Conservation (phyloP, 2,888 invertebrate genomes). For the Latheticus oryzae region DNA sequence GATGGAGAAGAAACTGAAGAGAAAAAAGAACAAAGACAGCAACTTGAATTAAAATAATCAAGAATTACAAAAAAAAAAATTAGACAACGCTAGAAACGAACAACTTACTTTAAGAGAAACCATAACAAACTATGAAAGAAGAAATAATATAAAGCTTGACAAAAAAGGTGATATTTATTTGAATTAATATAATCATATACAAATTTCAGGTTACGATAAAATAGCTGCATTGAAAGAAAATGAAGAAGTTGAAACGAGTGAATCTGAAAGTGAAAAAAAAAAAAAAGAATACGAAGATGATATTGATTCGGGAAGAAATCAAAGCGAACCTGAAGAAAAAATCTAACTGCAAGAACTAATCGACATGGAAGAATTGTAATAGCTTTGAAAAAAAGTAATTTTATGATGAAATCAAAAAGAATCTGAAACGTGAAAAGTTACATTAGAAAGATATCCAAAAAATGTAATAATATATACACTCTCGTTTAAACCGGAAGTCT, state of each 20-base stretch:
- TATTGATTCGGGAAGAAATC: conserved; percentile 74
- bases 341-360: conserved; percentile 74
- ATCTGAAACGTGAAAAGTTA: no score
- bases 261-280: conserved; percentile 74
- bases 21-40: conserved; percentile 69
- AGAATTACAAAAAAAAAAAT: conserved; percentile 73
- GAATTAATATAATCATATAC: no score
- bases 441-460: no score
- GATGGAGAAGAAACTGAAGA: conserved; percentile 76
- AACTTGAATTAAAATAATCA: conserved; percentile 78
- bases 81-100: conserved; percentile 80
- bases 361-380: conserved; percentile 82
- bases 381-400: conserved; percentile 89
- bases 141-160: conserved; percentile 83
- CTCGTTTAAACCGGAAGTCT: no score
- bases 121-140: conserved; percentile 86
- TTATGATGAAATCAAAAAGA: conserved; percentile 88
- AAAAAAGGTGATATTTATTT: conserved; percentile 93
- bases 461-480: no score
- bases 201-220: conserved; percentile 75
- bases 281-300: conserved; percentile 72
- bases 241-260: conserved; percentile 71
- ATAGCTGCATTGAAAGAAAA: conserved; percentile 85
- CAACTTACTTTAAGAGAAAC: conserved; percentile 81
- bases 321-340: conserved; percentile 72